These are phyloP conservation scores for Mionectes olivaceus DNA, from an alignment of 2,797 vertebrate genomes.

Conservation along the genomic window DNA sequence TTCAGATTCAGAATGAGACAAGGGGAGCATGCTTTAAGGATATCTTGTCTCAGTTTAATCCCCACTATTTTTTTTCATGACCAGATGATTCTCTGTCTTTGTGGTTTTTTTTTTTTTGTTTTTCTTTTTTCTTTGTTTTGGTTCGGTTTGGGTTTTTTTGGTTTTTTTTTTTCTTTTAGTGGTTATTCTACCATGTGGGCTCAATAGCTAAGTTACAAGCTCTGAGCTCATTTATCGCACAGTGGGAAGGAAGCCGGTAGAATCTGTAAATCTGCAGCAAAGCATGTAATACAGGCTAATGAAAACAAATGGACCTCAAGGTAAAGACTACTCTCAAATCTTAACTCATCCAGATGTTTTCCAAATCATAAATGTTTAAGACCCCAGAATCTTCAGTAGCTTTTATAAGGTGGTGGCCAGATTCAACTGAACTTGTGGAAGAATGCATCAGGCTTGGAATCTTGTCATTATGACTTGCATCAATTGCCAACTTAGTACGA, in stretches of 20 bases:
- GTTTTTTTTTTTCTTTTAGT: not conserved
- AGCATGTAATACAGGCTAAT: not conserved
- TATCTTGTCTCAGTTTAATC: not conserved
- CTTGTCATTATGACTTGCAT: not conserved
- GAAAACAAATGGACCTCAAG: not conserved
- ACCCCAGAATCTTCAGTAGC: not conserved
- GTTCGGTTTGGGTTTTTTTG: not conserved
- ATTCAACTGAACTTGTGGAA: not conserved
- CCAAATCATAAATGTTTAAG: not conserved
- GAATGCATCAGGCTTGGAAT: not conserved
- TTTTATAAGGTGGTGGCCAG: not conserved
- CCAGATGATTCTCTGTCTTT: not conserved
- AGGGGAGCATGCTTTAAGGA: accelerated
- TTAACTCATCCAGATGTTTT: not conserved
- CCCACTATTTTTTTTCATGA: not conserved
- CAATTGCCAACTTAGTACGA: not conserved
- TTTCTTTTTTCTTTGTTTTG: no score
- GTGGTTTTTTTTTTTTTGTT: no score
- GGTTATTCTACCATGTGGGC: not conserved
- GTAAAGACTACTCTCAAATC: not conserved
- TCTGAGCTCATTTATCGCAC: not conserved
- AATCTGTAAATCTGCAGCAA: slow-evolving; percentile 14
- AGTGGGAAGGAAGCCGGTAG: not conserved
- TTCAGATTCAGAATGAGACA: not conserved
- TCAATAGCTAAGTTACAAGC: not conserved